A percentile compares a stretch with the other conserved stretches of the same genome.
phyloP scores from a whole-genome alignment of 2,888 invertebrate genomes.

The Norana najaformis region DNA sequence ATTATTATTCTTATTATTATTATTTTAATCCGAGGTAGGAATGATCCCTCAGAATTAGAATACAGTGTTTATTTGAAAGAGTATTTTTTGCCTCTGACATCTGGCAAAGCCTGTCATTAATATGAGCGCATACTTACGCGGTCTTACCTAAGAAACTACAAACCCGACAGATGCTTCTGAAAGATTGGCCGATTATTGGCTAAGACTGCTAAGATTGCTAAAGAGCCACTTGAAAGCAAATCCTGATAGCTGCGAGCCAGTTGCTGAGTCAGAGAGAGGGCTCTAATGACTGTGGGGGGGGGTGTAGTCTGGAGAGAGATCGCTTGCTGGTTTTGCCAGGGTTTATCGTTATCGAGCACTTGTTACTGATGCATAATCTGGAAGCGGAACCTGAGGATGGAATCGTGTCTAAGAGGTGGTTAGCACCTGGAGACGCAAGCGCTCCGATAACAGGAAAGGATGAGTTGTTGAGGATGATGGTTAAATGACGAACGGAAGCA shows the following conservation, averaged over 20 bases:
- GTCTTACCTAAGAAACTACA: too few species aligned
- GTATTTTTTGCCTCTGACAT: too few species aligned
- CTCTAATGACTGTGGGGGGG: background rate
- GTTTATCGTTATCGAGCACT: background rate
- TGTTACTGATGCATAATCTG: background rate
- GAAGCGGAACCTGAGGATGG: background rate
- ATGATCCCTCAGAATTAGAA: too few species aligned
- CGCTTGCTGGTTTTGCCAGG: background rate
- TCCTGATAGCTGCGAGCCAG: background rate
- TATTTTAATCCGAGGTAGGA: too few species aligned
- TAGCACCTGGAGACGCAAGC: background rate
- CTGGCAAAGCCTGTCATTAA: background rate
- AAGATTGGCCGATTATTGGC: background rate
- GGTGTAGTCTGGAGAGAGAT: background rate
- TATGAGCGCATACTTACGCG: background rate
- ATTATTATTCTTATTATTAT: too few species aligned
- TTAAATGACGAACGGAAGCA: background rate
- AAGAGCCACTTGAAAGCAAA: background rate
- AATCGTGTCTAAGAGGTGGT: background rate
- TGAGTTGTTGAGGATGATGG: background rate
- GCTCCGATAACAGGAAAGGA: background rate
- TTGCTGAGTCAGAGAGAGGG: background rate
- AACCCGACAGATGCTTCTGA: background rate
- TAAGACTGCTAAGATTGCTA: too few species aligned
- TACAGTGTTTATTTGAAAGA: too few species aligned